Percentiles rank a stretch among this genome's conserved stretches.
Evolutionary conservation across 2,113 vertebrate species (phyloP).

Genomic region (Eubucco bourcierii): DNA sequence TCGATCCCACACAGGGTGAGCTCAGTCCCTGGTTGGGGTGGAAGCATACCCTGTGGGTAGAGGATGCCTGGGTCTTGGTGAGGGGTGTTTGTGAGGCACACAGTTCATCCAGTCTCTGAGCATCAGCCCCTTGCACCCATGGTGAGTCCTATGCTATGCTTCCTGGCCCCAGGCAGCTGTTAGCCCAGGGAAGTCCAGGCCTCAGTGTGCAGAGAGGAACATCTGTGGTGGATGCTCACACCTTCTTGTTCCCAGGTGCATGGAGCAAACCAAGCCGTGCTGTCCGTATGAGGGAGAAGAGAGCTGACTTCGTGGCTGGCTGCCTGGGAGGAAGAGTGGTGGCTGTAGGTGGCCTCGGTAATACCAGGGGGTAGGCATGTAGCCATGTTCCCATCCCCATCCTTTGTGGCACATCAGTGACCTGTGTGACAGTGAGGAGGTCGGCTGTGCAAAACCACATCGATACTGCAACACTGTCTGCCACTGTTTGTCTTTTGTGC

Average conservation of each 20-base stretch:
- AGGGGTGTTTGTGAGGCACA: background rate
- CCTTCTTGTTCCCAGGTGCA: conserved; percentile 72
- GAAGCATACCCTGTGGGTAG: background rate
- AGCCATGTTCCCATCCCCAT: background rate
- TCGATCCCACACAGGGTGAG: conserved; percentile 90
- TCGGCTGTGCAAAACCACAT: background rate
- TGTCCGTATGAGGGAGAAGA: conserved; percentile 94
- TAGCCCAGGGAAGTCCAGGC: background rate
- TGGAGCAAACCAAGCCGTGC: conserved; percentile 89
- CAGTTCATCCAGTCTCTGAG: background rate
- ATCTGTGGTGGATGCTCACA: accelerated
- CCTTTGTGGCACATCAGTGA: background rate
- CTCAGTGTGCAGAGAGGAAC: background rate
- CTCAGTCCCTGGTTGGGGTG: background rate
- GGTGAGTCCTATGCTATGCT: background rate
- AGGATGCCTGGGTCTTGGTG: background rate
- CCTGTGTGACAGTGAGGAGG: background rate
- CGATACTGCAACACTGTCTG: background rate
- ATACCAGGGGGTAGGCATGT: background rate
- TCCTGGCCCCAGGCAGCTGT: background rate
- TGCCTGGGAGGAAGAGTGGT: conserved; percentile 89
- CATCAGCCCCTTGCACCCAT: background rate
- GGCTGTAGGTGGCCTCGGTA: conserved; percentile 90
- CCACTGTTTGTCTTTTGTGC: accelerated
- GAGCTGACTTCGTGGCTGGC: conserved; percentile 92